Base-by-base conservation (phyloP, 2,888 invertebrate genomes). In the Rhingia campestris region DNA sequence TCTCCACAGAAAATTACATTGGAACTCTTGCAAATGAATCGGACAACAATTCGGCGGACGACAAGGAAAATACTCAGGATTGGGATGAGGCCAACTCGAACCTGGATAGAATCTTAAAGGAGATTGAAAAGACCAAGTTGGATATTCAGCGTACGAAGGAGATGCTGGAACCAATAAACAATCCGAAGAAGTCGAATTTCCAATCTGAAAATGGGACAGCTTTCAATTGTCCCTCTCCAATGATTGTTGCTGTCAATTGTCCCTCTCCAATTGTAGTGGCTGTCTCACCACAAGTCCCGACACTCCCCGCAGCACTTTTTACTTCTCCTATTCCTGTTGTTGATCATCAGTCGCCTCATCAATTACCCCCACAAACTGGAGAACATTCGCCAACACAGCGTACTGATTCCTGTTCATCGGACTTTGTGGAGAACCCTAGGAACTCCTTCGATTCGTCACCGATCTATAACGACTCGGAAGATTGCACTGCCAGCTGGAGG, bases 71-170 rank as follows among this genome's bases (percentile, higher is more conserved):
- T 59, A 33, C 49, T 0, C 79, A 73, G 12, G 82, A 82, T 6
- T 53, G 67, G 76, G 81, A 76, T 3, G 85, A 73, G 9, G 37
- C 43, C 4, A 86, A 88, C 43, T 86, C 87, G 0, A 88, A 88
- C 77, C 61, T 90, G n/a, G 88, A 86, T 9, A 87, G 88, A 3
- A 89, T 90, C 4, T 76, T 90, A 49, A 88, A 89, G 22, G 91
- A 90, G 86, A 88, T 90, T 30, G 90, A 90, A 81, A 89, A 89
- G 39, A 91, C 90, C 9, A 90, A 90, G 81, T 41, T 88, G 73
- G 90, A 90, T 59, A 90, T 91, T 59, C 86, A 88, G 49, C 89
- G 89, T 10, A 89, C 90, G 10, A 90, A 89, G 72, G 89, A 90
- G 9, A 86, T 87, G 9, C 59, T 87, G 32, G 85, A 86, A 10